Conservation (phyloP, 2,888 invertebrate species). For the Punctoribates punctum region DNA sequence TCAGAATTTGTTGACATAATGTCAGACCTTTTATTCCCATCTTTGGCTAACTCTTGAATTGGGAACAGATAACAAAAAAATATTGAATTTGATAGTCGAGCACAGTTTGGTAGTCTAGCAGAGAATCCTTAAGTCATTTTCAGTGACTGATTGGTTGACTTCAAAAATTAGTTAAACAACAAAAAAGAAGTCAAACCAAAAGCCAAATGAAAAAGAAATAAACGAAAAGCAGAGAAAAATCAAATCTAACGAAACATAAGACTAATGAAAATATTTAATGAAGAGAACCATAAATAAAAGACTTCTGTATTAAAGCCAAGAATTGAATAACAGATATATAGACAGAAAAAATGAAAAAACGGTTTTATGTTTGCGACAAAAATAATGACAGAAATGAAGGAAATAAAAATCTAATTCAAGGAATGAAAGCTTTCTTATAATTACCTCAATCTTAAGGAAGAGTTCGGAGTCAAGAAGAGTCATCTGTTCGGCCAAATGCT, state of each 20-base stretch:
- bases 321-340: too few relatives aligned
- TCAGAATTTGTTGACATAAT: too few relatives aligned
- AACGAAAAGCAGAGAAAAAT: not conserved
- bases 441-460: constrained; percentile 83
- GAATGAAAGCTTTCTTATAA: constrained; percentile 6
- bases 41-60: too few relatives aligned
- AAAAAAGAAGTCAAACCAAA: not conserved
- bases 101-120: not conserved
- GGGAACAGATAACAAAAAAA: not conserved
- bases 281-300: too few relatives aligned
- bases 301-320: too few relatives aligned
- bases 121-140: not conserved
- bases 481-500: constrained; percentile 97
- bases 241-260: not conserved
- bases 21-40: too few relatives aligned
- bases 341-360: too few relatives aligned
- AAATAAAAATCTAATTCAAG: not conserved
- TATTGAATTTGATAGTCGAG: not conserved
- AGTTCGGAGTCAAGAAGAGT: constrained; percentile 90
- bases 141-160: not conserved
- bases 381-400: too few relatives aligned
- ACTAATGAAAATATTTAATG: too few relatives aligned
- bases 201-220: not conserved
- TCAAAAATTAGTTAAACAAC: not conserved
- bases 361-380: too few relatives aligned